Percentiles rank a stretch among this genome's conserved stretches.
These are phyloP conservation scores for Piaya cayana DNA, from an alignment of 2,113 vertebrate species.

Conservation along the genomic window DNA sequence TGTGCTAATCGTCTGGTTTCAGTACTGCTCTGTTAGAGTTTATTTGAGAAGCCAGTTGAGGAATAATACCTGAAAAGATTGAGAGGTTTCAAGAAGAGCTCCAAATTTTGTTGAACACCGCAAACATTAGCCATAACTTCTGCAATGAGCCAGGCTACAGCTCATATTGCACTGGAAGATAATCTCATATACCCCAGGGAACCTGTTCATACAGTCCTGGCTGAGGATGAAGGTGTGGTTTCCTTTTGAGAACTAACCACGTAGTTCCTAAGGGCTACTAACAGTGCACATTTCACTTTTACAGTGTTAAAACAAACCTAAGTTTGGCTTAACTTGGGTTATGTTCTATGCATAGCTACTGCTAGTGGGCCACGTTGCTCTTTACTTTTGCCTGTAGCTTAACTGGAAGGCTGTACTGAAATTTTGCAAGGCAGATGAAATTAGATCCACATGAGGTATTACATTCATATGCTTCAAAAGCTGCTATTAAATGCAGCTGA, in stretches of 20 bases:
- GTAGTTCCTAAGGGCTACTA: background rate
- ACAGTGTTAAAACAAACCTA: background rate
- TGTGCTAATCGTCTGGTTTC: background rate
- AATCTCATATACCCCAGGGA: background rate
- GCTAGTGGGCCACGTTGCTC: background rate
- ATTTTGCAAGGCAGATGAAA: background rate
- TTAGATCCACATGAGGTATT: background rate
- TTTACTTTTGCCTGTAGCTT: background rate
- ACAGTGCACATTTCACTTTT: background rate
- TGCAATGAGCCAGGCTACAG: background rate
- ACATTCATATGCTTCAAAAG: background rate
- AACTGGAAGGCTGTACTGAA: background rate
- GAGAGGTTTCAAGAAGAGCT: background rate
- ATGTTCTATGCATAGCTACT: background rate
- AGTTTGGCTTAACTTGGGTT: background rate
- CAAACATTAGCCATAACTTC: background rate
- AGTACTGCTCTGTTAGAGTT: background rate
- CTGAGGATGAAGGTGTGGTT: background rate
- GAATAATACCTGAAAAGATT: background rate
- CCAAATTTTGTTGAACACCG: background rate
- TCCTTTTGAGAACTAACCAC: background rate
- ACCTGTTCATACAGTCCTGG: background rate
- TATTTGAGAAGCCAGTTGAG: background rate
- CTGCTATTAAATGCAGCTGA: background rate
- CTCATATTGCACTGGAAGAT: background rate